Conservation (phyloP, 2,797 vertebrate species). For the Botia kubotai region DNA sequence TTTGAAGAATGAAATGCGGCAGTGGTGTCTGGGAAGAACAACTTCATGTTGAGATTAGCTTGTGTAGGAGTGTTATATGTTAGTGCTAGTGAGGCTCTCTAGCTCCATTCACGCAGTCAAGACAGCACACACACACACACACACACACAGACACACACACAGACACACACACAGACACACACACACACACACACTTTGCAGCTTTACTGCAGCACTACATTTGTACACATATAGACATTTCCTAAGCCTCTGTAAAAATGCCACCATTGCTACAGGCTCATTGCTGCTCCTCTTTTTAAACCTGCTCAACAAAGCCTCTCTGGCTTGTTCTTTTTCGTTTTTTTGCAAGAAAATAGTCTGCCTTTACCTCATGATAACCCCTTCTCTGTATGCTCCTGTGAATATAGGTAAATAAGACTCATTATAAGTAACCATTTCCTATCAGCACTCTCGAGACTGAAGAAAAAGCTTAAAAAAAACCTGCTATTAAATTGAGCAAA, state of each 20-base stretch:
- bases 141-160: constrained; percentile 35
- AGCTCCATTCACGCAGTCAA: constrained; percentile 35
- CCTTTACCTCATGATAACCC: constrained; percentile 42
- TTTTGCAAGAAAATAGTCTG: constrained; percentile 38
- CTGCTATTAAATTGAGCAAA: constrained; percentile 58
- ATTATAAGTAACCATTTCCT: constrained; percentile 72
- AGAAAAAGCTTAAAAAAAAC: constrained; percentile 61
- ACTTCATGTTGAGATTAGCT: constrained; percentile 41
- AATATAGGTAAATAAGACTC: constrained; percentile 67
- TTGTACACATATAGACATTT: constrained; percentile 40
- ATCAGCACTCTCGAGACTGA: constrained; percentile 62
- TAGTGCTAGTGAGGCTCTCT: constrained; percentile 27
- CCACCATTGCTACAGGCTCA: constrained; percentile 31
- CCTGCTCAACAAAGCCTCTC: constrained; percentile 35
- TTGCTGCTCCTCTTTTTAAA: constrained; percentile 20
- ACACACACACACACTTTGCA: constrained; percentile 47
- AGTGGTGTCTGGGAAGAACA: constrained; percentile 34
- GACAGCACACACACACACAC: constrained; percentile 23
- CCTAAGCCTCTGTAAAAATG: constrained; percentile 38
- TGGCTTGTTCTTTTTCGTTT: constrained; percentile 12
- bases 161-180: constrained; percentile 34
- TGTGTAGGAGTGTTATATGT: constrained; percentile 7
- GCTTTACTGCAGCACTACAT: constrained; percentile 53
- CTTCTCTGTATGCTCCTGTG: constrained; percentile 51
- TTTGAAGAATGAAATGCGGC: neutral